Evolutionary conservation across 2,888 invertebrate species (phyloP), one percentile per base, ranked within the genome.

Genomic region (Drosophila colorata): DNA sequence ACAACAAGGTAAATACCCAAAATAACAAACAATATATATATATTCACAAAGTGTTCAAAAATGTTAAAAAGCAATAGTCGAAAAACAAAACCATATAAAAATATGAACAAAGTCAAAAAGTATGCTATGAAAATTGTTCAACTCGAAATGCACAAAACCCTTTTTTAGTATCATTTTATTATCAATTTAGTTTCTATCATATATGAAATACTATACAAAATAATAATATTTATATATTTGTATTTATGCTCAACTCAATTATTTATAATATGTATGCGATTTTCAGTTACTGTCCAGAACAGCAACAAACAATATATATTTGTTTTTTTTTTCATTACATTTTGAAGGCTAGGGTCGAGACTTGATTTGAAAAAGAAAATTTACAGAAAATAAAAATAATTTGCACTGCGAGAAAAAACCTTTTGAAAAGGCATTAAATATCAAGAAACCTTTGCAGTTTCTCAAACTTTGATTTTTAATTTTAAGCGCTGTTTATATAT

Each of bases 61-160:
- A 90, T 90, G 89, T 89, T 90, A 89, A 90, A 90, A 89, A 89
- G 84, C 89, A 89, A 90, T 88, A 80, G 76, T 61, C 51, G 58
- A 74, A 70, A 78, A 59, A 75, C 25, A n/a, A 35, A 66, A 60
- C 59, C 13, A 59, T 55, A 79, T 48, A 43, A 63, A 58, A 58
- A 58, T 14, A 53, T 43, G 60, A 67, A 44, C 57, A 74, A 76
- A 70, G 69, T 72, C 69, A 74, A 68, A 78, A 80, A 74, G 74
- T 87, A 87, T 86, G 82, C 85, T 87, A 83, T 76, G 61, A 79
- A 77, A 83, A 80, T 69, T 77, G 43, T 76, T 73, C 51, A 63
- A 70, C 53, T 71, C 43, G 78, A 90, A 82, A 81, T 90, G 90
- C 90, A 90, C 90, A 79, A 89, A 80, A 44, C 65, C 86, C 81